These are phyloP conservation scores for Caenorhabditis becei DNA, from an alignment of 2,888 invertebrate species.

Conservation along the genomic window DNA sequence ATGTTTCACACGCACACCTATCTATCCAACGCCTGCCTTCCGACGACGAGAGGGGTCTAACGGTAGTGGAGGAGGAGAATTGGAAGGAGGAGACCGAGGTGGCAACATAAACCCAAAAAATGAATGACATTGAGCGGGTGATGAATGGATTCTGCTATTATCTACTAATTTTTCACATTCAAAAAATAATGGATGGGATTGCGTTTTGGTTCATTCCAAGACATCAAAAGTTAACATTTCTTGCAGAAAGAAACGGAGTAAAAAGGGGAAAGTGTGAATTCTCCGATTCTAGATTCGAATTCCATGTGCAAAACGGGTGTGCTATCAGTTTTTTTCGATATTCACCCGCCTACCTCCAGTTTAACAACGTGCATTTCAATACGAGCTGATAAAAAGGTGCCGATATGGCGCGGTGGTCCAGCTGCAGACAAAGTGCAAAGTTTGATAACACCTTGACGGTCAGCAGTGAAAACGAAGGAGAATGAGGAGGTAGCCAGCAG, in stretches of 20 bases:
- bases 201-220: neutral
- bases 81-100: constrained; percentile 9
- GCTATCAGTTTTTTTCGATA: constrained; percentile 32
- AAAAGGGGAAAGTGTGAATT: too few species aligned
- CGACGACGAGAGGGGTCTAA: neutral
- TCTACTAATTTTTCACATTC: constrained; percentile 4
- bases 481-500: neutral
- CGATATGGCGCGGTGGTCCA: constrained; percentile 52
- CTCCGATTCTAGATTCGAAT: neutral
- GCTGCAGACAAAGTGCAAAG: constrained; percentile 34
- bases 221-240: neutral
- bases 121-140: constrained; percentile 50
- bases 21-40: constrained; percentile 21
- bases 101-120: constrained; percentile 49
- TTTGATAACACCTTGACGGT: constrained; percentile 25
- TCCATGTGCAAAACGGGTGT: neutral
- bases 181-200: constrained; percentile 14
- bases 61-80: constrained; percentile 2
- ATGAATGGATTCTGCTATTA: constrained; percentile 41
- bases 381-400: constrained; percentile 36
- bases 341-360: constrained; percentile 8
- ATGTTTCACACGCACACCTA: constrained; percentile 28
- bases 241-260: too few species aligned
- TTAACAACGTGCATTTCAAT: constrained; percentile 36
- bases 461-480: neutral